A percentile compares a stretch with the other conserved stretches of the same genome.
Conservation (phyloP, 1,140 invertebrate species). For the Drosophila elegans region DNA sequence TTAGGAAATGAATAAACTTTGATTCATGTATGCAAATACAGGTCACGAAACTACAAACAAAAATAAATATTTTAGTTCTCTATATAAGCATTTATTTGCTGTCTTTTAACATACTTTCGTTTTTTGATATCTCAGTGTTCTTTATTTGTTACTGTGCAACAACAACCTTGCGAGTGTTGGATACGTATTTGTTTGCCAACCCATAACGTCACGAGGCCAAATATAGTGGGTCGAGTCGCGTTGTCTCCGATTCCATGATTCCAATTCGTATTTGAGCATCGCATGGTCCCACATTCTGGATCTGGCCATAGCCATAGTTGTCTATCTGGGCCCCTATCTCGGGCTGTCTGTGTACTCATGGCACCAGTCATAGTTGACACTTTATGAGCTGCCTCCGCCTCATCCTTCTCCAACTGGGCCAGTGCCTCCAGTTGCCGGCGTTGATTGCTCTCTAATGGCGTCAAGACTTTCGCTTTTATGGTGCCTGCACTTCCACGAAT, state of each 20-base stretch:
- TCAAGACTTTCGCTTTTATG: constrained; percentile 83
- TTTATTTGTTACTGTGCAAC: constrained; percentile 5
- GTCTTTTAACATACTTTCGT: too few relatives aligned
- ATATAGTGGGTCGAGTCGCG: constrained; percentile 30
- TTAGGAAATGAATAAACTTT: too few relatives aligned
- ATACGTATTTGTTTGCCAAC: constrained; percentile 57
- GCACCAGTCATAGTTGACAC: constrained; percentile 79
- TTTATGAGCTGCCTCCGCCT: constrained; percentile 47
- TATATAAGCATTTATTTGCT: too few relatives aligned
- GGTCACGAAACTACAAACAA: too few relatives aligned
- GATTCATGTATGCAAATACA: too few relatives aligned
- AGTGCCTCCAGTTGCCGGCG: not conserved
- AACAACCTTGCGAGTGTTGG: constrained; percentile 38
- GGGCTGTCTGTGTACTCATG: constrained; percentile 67
- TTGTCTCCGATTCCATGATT: constrained; percentile 52
- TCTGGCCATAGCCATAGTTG: constrained; percentile 16
- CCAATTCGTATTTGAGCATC: constrained; percentile 57
- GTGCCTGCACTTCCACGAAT: constrained; percentile 69
- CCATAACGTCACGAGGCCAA: constrained; percentile 40
- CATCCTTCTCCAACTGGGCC: not conserved
- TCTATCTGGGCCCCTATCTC: constrained; percentile 31
- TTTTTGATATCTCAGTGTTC: not conserved
- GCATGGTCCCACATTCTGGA: constrained; percentile 27
- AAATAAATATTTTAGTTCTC: too few relatives aligned
- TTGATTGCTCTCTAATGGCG: constrained; percentile 76